phyloP scores from a whole-genome alignment of 2,113 vertebrate genomes.

The Seriola rivoliana region DNA sequence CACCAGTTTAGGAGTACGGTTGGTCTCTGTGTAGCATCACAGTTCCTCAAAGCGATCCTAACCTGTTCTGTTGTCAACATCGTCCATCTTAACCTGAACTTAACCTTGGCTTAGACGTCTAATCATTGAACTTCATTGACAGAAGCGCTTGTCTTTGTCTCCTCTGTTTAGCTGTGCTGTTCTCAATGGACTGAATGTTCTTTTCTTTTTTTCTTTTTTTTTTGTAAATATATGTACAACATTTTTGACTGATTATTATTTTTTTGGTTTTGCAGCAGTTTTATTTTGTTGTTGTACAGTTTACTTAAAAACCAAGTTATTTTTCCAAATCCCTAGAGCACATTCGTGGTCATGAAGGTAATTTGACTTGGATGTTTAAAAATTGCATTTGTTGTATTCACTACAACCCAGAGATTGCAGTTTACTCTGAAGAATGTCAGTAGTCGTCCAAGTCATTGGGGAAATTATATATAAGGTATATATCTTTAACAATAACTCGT shows the following conservation, averaged over 20 bases:
- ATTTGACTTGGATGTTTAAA: conserved; percentile 66
- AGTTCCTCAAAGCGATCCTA: conserved; percentile 49
- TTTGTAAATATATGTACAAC: conserved; percentile 79
- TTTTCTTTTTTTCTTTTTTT: conserved; percentile 37
- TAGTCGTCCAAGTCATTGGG: conserved; percentile 63
- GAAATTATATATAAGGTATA: conserved; percentile 72
- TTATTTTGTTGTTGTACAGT: conserved; percentile 76
- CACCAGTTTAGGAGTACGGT: conserved; percentile 55
- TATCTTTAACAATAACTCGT: conserved; percentile 69
- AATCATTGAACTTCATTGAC: conserved; percentile 68
- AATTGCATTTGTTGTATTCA: conserved; percentile 62
- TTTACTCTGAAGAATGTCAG: conserved; percentile 71
- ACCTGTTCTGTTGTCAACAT: conserved; percentile 49
- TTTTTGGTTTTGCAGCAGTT: conserved; percentile 51
- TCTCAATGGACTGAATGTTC: conserved; percentile 72
- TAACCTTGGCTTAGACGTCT: conserved; percentile 57
- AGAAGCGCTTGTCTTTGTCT: conserved; percentile 55
- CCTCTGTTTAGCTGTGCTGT: conserved; percentile 71
- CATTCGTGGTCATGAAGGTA: conserved; percentile 61
- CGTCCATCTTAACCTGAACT: conserved; percentile 62
- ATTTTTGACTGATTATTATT: conserved; percentile 64
- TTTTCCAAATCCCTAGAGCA: conserved; percentile 61
- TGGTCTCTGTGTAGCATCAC: conserved; percentile 59
- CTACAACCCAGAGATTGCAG: conserved; percentile 69
- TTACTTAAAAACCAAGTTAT: conserved; percentile 64